Conservation (phyloP, 2,797 vertebrate genomes). For the Alouatta caraya region DNA sequence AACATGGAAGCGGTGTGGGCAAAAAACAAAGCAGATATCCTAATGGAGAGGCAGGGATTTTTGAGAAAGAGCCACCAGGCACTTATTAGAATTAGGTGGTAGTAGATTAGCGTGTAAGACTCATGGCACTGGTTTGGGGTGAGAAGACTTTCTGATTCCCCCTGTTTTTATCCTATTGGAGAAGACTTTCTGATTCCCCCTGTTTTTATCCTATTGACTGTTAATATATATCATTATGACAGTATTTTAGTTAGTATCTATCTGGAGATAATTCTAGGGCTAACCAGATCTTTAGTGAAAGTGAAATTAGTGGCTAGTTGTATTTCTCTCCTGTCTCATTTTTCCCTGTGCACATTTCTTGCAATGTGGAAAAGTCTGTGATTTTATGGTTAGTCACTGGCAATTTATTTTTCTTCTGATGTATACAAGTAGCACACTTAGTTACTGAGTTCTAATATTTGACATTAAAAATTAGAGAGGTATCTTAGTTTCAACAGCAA, state of each 20-base stretch:
- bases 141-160: not conserved
- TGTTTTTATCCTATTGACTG: not conserved
- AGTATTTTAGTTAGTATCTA: not conserved
- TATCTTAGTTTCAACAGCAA: not conserved
- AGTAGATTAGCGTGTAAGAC: not conserved
- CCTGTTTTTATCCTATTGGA: not conserved
- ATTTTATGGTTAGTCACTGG: not conserved
- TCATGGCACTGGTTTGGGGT: not conserved
- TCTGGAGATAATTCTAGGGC: not conserved
- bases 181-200: not conserved
- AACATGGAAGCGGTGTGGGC: not conserved
- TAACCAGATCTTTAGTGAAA: not conserved
- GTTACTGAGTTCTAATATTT: not conserved
- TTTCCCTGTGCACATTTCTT: not conserved
- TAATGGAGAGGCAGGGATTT: not conserved
- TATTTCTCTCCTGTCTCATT: not conserved
- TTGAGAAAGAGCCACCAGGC: not conserved
- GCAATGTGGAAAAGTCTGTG: not conserved
- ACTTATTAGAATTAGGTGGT: not conserved
- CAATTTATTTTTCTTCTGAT: not conserved
- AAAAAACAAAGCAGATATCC: not conserved
- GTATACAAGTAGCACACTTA: not conserved
- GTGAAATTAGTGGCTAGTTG: not conserved
- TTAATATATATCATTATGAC: not conserved
- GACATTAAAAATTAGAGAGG: not conserved